Percentiles rank a stretch among this genome's conserved stretches.
These are phyloP conservation scores for Protonibea diacanthus DNA, from an alignment of 2,797 vertebrate genomes.

Conservation along the genomic window DNA sequence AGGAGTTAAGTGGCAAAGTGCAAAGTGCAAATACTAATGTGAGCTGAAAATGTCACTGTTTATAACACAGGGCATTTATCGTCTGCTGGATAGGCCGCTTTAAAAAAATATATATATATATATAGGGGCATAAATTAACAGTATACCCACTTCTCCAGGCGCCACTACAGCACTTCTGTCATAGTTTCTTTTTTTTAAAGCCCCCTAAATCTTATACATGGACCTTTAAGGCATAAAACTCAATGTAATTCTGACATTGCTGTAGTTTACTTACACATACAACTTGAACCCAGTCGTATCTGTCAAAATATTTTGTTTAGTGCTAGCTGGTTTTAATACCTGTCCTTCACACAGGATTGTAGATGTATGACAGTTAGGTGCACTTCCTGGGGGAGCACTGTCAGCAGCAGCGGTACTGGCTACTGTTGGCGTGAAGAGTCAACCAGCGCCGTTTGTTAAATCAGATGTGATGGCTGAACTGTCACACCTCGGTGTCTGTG, in stretches of 20 bases:
- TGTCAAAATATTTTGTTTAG: slow-evolving; percentile 39
- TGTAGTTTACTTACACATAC: background rate
- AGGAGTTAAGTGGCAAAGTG: no score
- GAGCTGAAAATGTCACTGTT: no score
- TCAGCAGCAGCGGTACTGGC: slow-evolving; percentile 39
- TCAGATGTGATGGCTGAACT: slow-evolving; percentile 63
- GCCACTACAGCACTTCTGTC: no score
- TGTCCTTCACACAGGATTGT: slow-evolving; percentile 27
- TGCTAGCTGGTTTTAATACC: slow-evolving; percentile 24
- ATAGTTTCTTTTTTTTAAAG: no score
- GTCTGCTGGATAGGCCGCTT: no score
- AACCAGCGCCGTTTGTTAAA: slow-evolving; percentile 50
- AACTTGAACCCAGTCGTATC: slow-evolving; percentile 1
- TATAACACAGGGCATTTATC: no score
- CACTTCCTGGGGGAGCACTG: slow-evolving; percentile 45
- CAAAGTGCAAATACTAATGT: no score
- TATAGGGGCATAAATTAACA: no score
- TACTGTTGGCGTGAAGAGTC: slow-evolving; percentile 37
- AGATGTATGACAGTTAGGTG: slow-evolving; percentile 41
- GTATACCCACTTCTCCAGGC: no score
- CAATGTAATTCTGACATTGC: background rate
- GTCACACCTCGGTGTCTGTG: slow-evolving; percentile 42
- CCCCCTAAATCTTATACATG: no score
- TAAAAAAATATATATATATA: no score
- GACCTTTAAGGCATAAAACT: background rate